Conservation (phyloP, 2,888 invertebrate species). For the Amphimallon solstitiale region DNA sequence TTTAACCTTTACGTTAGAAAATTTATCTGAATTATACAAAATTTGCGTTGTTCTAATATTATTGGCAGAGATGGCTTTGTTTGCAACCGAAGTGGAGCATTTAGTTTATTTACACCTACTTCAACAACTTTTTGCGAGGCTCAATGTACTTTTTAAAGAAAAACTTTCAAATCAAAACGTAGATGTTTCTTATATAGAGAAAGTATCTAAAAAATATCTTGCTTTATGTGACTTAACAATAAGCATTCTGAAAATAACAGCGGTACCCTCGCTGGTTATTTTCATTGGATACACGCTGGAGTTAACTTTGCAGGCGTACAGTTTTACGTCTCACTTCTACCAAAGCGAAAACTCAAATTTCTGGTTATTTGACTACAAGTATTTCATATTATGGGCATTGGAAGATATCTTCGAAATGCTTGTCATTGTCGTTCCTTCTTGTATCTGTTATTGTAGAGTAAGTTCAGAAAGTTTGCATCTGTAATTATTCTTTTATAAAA, state of each 20-base stretch:
- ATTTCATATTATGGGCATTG: neutral
- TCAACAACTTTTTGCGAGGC: neutral
- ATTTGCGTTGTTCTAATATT: neutral
- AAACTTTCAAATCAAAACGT: neutral
- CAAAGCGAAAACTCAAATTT: conserved; percentile 4
- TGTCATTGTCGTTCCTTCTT: conserved; percentile 10
- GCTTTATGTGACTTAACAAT: neutral
- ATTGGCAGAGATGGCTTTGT: neutral
- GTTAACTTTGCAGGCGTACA: conserved; percentile 10
- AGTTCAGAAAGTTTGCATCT: neutral
- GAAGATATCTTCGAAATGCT: neutral
- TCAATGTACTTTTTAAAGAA: neutral
- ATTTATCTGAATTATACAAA: neutral
- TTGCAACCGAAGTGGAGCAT: neutral
- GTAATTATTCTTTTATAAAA: no score
- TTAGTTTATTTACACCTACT: neutral
- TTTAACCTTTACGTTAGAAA: neutral
- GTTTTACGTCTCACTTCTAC: conserved; percentile 15
- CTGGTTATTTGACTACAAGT: conserved; percentile 11
- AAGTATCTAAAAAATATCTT: neutral
- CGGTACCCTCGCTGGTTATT: neutral
- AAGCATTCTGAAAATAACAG: neutral
- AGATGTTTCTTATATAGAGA: neutral
- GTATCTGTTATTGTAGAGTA: conserved; percentile 9
- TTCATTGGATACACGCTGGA: neutral